Evolutionary conservation across 1,140 invertebrate genomes (phyloP).

Genomic region (Zaprionus nigranus): DNA sequence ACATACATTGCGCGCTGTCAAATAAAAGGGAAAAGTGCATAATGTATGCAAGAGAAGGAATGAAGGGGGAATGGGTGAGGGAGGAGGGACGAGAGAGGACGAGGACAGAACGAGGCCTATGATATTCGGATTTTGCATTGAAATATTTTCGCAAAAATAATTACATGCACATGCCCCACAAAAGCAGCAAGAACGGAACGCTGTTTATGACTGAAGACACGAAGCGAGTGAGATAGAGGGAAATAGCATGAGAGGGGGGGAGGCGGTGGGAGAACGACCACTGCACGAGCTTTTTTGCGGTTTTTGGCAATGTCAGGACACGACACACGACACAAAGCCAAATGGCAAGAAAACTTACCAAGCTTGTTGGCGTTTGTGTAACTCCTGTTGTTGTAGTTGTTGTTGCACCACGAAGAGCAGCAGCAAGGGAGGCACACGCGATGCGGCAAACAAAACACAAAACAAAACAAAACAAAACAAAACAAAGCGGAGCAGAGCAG

Average conservation of each 20-base stretch:
- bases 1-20: slow-evolving; percentile 74
- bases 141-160: slow-evolving; percentile 78
- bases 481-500: not conserved
- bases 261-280: slow-evolving; percentile 38
- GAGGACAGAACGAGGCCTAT: slow-evolving; percentile 60
- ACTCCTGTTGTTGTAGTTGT: slow-evolving; percentile 12
- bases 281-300: slow-evolving; percentile 57
- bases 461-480: slow-evolving; percentile 57
- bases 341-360: slow-evolving; percentile 57
- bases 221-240: slow-evolving; percentile 39
- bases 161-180: slow-evolving; percentile 76
- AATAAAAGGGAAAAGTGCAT: slow-evolving; percentile 76
- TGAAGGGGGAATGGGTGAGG: not conserved
- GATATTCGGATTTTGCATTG: slow-evolving; percentile 69
- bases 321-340: slow-evolving; percentile 56
- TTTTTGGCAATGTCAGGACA: slow-evolving; percentile 76
- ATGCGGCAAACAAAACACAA: slow-evolving; percentile 50
- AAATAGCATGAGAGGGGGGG: slow-evolving; percentile 12
- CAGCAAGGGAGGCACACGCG: slow-evolving; percentile 49
- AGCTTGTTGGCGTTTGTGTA: slow-evolving; percentile 3
- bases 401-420: slow-evolving; percentile 13
- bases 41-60: slow-evolving; percentile 53
- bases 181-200: slow-evolving; percentile 39
- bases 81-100: not conserved
- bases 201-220: slow-evolving; percentile 74